Evolutionary conservation across 2,113 vertebrate genomes (phyloP).

Genomic region (Cheirogaleus medius): DNA sequence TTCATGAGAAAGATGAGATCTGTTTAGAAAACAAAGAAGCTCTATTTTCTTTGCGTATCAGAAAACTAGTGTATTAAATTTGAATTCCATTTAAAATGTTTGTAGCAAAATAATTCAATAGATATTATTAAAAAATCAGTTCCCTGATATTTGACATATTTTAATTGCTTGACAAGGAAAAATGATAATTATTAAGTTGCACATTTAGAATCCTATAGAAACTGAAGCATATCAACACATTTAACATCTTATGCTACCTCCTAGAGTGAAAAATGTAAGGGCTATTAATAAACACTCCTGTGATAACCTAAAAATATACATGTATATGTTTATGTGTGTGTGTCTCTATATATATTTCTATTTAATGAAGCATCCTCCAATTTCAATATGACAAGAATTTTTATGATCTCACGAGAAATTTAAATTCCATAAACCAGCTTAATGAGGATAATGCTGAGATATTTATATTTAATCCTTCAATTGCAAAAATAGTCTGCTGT

Average conservation of each 20-base stretch:
- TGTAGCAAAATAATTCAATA: conserved; percentile 18
- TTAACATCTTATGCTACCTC: background rate
- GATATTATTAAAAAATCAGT: background rate
- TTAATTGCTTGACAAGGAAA: background rate
- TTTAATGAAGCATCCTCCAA: background rate
- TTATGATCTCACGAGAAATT: background rate
- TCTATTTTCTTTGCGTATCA: background rate
- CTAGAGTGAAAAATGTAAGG: no score
- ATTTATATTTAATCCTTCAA: conserved; percentile 19
- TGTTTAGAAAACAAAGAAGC: background rate
- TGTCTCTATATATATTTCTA: background rate
- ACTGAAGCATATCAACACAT: background rate
- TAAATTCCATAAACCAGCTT: background rate
- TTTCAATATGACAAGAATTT: background rate
- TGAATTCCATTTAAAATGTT: background rate
- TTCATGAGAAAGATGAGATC: background rate
- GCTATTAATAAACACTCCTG: no score
- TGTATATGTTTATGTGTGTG: background rate
- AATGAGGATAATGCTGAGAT: background rate
- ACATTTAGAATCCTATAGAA: background rate
- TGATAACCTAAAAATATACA: background rate
- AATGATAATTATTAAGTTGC: background rate
- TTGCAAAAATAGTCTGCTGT: background rate
- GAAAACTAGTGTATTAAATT: background rate
- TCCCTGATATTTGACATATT: background rate